These are phyloP conservation scores for Pampusana beccarii DNA, from an alignment of 2,113 vertebrate species.

Conservation along the genomic window DNA sequence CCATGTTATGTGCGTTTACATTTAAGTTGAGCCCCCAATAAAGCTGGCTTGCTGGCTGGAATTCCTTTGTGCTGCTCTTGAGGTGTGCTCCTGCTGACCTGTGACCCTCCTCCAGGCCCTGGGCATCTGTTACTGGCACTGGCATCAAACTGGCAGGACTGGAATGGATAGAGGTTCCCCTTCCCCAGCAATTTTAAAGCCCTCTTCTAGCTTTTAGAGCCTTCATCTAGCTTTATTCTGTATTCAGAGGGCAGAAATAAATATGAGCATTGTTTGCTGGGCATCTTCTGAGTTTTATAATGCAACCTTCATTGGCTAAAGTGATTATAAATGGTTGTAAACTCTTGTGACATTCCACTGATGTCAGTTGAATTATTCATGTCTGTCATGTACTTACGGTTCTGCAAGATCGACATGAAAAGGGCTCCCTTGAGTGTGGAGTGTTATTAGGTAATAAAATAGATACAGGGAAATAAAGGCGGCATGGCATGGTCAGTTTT, in stretches of 20 bases:
- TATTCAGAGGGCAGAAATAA: not conserved
- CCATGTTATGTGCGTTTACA: too few species aligned
- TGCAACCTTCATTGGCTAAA: not conserved
- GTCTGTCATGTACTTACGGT: not conserved
- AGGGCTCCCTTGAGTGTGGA: not conserved
- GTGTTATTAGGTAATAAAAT: slow-evolving; percentile 17
- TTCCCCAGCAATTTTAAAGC: too few species aligned
- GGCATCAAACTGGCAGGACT: too few species aligned
- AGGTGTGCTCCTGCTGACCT: too few species aligned
- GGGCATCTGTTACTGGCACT: too few species aligned
- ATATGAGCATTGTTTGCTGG: not conserved
- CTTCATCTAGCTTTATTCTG: not conserved
- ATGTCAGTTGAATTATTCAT: slow-evolving; percentile 20
- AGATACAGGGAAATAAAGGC: not conserved
- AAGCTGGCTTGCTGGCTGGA: too few species aligned
- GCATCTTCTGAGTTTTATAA: not conserved
- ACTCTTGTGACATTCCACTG: not conserved
- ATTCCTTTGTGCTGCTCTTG: too few species aligned
- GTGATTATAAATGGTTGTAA: not conserved
- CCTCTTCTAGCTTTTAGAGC: too few species aligned
- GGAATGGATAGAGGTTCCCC: too few species aligned
- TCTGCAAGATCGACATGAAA: not conserved
- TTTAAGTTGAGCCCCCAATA: too few species aligned
- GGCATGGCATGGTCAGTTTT: not conserved
- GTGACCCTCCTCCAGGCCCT: too few species aligned